These are phyloP conservation scores for Geotrupes spiniger DNA, from an alignment of 2,888 invertebrate species.

Conservation along the genomic window DNA sequence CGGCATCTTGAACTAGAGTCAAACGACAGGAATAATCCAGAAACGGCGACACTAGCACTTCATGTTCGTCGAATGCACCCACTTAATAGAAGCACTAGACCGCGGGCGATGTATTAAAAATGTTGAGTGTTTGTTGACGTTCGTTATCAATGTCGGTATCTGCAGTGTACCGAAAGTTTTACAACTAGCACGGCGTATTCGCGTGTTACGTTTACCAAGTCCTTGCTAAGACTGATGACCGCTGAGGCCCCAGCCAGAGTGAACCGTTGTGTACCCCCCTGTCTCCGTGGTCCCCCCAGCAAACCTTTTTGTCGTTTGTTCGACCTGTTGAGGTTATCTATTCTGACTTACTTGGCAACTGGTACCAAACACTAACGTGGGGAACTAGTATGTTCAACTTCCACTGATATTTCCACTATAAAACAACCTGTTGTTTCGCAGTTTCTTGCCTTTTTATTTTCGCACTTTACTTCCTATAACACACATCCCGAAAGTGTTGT, in stretches of 20 bases:
- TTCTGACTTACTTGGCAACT: conserved; percentile 42
- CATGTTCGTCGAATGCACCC: conserved; percentile 1
- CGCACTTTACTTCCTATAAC: background rate
- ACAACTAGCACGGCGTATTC: conserved; percentile 14
- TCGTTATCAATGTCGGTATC: background rate
- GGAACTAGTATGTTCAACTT: conserved; percentile 1
- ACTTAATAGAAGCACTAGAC: background rate
- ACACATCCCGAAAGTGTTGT: too few relatives aligned
- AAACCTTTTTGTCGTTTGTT: conserved; percentile 33
- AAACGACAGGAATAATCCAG: conserved; percentile 6
- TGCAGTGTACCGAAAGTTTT: background rate
- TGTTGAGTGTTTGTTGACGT: background rate
- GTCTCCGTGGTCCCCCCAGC: conserved; percentile 34
- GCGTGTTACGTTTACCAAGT: conserved; percentile 40
- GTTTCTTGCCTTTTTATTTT: background rate
- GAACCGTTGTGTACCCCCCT: conserved; percentile 45
- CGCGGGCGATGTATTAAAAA: background rate
- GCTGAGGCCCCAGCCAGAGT: conserved; percentile 42
- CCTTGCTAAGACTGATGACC: conserved; percentile 52
- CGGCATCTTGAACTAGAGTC: conserved; percentile 63
- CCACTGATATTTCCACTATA: background rate
- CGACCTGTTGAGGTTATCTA: conserved; percentile 46
- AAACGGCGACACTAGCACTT: conserved; percentile 10
- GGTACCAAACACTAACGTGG: conserved; percentile 9
- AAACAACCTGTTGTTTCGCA: conserved; percentile 1